Evolutionary conservation across 1,140 invertebrate species (phyloP).

Genomic region (Trissolcus basalis): DNA sequence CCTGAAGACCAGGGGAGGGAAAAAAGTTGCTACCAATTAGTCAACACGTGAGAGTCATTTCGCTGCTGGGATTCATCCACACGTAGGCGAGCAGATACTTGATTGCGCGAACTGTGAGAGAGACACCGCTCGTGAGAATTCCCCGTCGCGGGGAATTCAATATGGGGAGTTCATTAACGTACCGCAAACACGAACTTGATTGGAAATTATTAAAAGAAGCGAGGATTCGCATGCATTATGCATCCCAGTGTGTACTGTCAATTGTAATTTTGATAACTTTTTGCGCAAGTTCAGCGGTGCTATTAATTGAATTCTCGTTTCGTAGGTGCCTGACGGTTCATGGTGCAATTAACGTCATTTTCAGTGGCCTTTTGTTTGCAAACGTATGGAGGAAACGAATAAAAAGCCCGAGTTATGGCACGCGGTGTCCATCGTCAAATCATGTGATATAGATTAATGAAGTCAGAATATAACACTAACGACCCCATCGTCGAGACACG

Average conservation of each 20-base stretch:
- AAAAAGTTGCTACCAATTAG: constrained; percentile 43
- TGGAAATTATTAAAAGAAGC: constrained; percentile 40
- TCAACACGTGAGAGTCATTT: constrained; percentile 46
- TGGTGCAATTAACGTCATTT: constrained; percentile 4
- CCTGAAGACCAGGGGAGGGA: constrained; percentile 6
- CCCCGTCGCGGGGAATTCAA: constrained; percentile 28
- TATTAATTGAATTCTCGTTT: neutral
- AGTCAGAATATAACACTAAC: constrained; percentile 27
- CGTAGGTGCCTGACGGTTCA: too few relatives aligned
- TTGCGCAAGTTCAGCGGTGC: constrained; percentile 3
- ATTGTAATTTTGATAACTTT: constrained; percentile 23
- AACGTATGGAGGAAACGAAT: constrained; percentile 6
- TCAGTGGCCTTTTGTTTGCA: constrained; percentile 12
- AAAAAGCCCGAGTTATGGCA: constrained; percentile 18
- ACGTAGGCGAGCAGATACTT: constrained; percentile 28
- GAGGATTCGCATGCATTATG: constrained; percentile 30
- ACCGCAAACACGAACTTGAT: constrained; percentile 26
- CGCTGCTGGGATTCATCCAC: constrained; percentile 14
- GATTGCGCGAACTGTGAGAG: constrained; percentile 22
- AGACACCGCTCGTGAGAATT: constrained; percentile 33
- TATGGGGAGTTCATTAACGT: constrained; percentile 50
- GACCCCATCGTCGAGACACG: constrained; percentile 32
- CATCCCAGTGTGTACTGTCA: constrained; percentile 12
- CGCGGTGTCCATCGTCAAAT: constrained; percentile 21
- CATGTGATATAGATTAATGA: constrained; percentile 44